These are phyloP conservation scores for Gortyna flavago DNA, from an alignment of 2,888 invertebrate species.

Conservation along the genomic window DNA sequence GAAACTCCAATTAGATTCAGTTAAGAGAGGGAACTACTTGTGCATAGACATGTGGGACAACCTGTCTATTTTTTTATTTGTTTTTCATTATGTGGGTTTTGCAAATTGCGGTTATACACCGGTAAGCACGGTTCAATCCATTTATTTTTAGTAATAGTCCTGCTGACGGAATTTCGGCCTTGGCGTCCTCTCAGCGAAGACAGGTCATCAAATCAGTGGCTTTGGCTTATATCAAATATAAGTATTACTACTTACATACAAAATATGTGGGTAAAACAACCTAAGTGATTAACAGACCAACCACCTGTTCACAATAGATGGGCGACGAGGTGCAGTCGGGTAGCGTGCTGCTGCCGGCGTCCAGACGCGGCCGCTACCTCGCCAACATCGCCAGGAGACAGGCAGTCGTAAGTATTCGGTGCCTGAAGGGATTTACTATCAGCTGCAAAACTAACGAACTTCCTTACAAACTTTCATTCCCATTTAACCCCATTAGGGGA, in stretches of 20 bases:
- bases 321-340: conserved; percentile 82
- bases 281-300: background rate
- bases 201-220: background rate
- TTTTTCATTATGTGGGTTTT: conserved; percentile 3
- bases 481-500: no score
- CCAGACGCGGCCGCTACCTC: conserved; percentile 82
- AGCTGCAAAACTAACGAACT: no score
- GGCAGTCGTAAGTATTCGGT: conserved; percentile 77
- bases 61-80: background rate
- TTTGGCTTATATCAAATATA: background rate
- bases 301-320: conserved; percentile 65
- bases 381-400: conserved; percentile 85
- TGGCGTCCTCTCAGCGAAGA: no score
- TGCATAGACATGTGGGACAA: background rate
- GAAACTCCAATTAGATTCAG: background rate
- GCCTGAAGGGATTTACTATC: no score
- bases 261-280: background rate
- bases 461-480: no score
- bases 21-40: background rate
- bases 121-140: background rate
- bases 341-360: conserved; percentile 82
- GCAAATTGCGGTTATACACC: background rate
- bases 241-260: background rate
- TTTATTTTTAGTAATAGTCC: background rate
- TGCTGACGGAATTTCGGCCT: background rate